These are phyloP conservation scores for Drosophila simulans DNA, from an alignment of 1,140 invertebrate species.

Conservation along the genomic window DNA sequence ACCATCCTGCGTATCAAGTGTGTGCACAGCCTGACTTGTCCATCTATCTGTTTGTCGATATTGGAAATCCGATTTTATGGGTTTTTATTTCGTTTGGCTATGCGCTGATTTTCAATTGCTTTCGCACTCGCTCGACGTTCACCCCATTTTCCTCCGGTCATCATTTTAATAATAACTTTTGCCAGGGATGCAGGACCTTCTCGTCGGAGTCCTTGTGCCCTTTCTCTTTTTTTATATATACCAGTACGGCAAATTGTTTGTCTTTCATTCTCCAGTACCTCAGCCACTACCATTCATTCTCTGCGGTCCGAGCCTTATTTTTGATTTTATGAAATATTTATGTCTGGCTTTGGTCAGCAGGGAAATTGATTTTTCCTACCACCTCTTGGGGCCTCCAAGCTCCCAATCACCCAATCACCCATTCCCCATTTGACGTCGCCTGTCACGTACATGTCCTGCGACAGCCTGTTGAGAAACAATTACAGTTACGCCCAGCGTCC, in stretches of 20 bases:
- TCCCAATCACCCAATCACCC: not conserved
- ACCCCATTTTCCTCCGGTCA: conserved; percentile 5
- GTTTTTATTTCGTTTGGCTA: conserved; percentile 81
- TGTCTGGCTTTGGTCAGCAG: conserved; percentile 72
- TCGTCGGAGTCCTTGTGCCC: not conserved
- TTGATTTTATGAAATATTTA: conserved; percentile 72
- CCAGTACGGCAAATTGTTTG: conserved; percentile 53
- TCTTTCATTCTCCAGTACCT: conserved; percentile 42
- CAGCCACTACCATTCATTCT: not conserved
- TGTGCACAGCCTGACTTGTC: conserved; percentile 27
- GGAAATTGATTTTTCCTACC: conserved; percentile 73
- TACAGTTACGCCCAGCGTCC: conserved; percentile 33
- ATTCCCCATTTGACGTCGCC: conserved; percentile 5
- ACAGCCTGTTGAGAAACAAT: conserved; percentile 51
- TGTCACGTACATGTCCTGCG: conserved; percentile 34
- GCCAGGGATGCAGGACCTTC: conserved; percentile 23
- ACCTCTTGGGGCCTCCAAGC: not conserved
- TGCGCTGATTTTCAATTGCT: conserved; percentile 75
- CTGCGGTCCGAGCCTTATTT: conserved; percentile 27
- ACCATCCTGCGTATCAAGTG: conserved; percentile 37
- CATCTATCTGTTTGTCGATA: conserved; percentile 70
- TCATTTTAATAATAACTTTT: conserved; percentile 70
- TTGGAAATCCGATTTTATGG: conserved; percentile 81
- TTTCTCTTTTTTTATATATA: not conserved
- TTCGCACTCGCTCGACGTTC: not conserved